Evolutionary conservation across 92 coral and sea anemone species (phyloP), one percentile per base, ranked within the genome.

Genomic region (Zoanthus gigantus): DNA sequence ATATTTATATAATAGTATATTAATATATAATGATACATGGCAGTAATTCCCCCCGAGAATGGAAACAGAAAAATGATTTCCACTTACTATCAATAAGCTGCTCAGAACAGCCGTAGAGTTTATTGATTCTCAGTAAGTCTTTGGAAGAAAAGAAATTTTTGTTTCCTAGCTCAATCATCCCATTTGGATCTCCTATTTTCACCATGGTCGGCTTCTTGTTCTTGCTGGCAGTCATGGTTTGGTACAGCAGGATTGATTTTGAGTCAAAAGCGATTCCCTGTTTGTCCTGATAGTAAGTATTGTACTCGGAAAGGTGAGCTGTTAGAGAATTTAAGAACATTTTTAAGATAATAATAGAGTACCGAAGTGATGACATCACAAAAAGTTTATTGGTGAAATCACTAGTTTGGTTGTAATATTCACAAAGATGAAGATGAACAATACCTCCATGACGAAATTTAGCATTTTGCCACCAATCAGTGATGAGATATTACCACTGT

Each of bases 71-170:
- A n/a, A 15, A n/a, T 0, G 45, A 79, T 10, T 29, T 23, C n/a
- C 10, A 80, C 85, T 80, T 80, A 80, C 85, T 45, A 60, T 80
- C 74, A 16, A 44, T 67, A 14, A 3, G 3, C 18, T 80, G 85
- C 52, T 80, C 74, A 61, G 85, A 80, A 57, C 85, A 80, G 12
- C 85, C 85, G 45, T 80, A 80, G 3, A 80, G 34, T 30, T 23
- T 47, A 30, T 80, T 80, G 2, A 80, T 65, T 23, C 72, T 58
- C 23, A n/a, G 14, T 50, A 80, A 45, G n/a, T 80, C 85, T 30
- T 44, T 61, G 0, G 85, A 74, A 14, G 85, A 80, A 34, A 80
- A 80, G 23, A 63, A 80, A 42, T 80, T 60, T 48, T 80, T 80
- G 74, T 65, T 80, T 18, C 85, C 85, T 6, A 80, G 74, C 23